Evolutionary conservation across 2,113 vertebrate genomes (phyloP).

Genomic region (Bufo bufo): DNA sequence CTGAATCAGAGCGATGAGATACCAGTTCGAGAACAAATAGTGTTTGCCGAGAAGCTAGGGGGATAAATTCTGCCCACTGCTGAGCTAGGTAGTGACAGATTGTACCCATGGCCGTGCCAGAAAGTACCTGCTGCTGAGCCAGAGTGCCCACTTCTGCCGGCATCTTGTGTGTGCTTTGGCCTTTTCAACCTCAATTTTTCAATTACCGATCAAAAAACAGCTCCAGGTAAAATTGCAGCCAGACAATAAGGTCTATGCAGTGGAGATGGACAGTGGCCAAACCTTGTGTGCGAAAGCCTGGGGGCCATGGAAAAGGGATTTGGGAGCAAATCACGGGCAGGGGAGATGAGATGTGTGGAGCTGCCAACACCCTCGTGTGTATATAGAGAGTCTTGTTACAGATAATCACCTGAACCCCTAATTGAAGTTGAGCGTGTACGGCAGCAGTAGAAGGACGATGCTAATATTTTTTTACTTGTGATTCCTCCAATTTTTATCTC

Average conservation of each 20-base stretch:
- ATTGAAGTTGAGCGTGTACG: background rate
- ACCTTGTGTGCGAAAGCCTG: background rate
- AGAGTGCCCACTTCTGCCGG: slow-evolving; percentile 32
- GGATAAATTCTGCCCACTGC: background rate
- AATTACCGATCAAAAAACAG: slow-evolving; percentile 48
- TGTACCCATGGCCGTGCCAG: slow-evolving; percentile 40
- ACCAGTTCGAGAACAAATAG: background rate
- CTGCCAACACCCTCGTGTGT: background rate
- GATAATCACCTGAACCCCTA: background rate
- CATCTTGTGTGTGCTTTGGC: slow-evolving; percentile 49
- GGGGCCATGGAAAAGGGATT: slow-evolving; percentile 51
- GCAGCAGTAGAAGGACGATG: background rate
- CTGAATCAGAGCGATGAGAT: background rate
- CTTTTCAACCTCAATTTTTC: slow-evolving; percentile 52
- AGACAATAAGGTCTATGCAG: slow-evolving; percentile 52
- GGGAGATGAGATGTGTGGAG: slow-evolving; percentile 16
- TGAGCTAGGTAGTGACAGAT: slow-evolving; percentile 40
- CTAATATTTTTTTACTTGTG: background rate
- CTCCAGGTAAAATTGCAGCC: slow-evolving; percentile 48
- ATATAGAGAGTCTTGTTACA: background rate
- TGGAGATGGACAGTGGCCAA: slow-evolving; percentile 21
- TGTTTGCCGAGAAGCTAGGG: background rate
- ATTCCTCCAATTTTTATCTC: background rate
- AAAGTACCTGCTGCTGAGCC: slow-evolving; percentile 26
- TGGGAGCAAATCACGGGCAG: slow-evolving; percentile 46